phyloP scores from a whole-genome alignment of 2,888 invertebrate species.

The Stegophylla sp. region DNA sequence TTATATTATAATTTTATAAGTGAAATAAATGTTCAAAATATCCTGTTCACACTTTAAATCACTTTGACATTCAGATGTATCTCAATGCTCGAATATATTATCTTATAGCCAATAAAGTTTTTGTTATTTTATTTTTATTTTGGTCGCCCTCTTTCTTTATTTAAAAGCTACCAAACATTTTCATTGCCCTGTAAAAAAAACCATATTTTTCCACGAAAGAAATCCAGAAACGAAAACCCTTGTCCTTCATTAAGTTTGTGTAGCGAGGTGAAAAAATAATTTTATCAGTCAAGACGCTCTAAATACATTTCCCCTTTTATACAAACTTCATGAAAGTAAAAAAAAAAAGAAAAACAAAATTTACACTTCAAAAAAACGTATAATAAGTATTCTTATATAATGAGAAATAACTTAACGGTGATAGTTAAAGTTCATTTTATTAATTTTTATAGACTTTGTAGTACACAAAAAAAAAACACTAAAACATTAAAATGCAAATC shows the following conservation, averaged over 20 bases:
- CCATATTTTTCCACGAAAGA: background rate
- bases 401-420: conserved; percentile 26
- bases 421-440: conserved; percentile 27
- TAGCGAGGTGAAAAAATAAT: conserved; percentile 40
- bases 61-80: background rate
- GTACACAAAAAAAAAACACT: conserved; percentile 16
- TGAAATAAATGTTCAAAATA: conserved; percentile 2
- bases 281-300: conserved; percentile 38
- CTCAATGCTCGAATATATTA: background rate
- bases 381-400: conserved; percentile 4
- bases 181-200: conserved; percentile 33
- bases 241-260: conserved; percentile 52
- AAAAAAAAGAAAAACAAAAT: conserved; percentile 42
- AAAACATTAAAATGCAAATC: conserved; percentile 23
- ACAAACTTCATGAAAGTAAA: background rate
- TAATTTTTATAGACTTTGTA: background rate
- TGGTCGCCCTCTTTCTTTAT: conserved; percentile 41
- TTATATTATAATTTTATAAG: background rate
- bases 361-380: conserved; percentile 10
- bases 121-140: background rate
- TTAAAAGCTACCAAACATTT: conserved; percentile 40
- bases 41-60: conserved; percentile 1
- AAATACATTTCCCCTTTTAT: conserved; percentile 13
- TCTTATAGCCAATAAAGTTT: too few relatives aligned
- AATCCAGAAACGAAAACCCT: conserved; percentile 18